Evolutionary conservation across 2,113 vertebrate species (phyloP).

Genomic region (Genyomyrus donnyi): DNA sequence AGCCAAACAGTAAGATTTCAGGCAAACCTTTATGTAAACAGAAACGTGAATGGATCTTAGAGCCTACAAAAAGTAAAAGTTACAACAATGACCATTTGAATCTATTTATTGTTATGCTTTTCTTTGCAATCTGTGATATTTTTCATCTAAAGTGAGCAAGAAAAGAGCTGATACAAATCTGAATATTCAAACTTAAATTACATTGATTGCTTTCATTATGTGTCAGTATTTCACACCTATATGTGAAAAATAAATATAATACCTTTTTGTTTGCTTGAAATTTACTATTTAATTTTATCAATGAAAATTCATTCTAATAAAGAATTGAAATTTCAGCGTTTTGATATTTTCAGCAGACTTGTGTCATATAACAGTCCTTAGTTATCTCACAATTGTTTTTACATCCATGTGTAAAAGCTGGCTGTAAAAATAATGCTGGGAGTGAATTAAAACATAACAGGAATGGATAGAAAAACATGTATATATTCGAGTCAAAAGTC

Average conservation of each 20-base stretch:
- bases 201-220: background rate
- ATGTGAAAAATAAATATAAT: background rate
- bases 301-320: background rate
- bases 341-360: background rate
- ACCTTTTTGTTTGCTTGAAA: background rate
- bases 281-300: background rate
- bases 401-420: background rate
- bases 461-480: background rate
- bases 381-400: background rate
- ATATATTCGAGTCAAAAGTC: background rate
- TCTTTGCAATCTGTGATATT: background rate
- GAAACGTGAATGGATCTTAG: background rate
- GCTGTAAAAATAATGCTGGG: background rate
- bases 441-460: background rate
- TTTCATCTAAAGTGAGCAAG: background rate
- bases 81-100: background rate
- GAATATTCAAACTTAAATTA: background rate
- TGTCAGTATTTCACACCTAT: background rate
- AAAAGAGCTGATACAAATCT: background rate
- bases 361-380: background rate
- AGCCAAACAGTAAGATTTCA: conserved; percentile 20
- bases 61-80: background rate
- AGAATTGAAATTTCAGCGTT: background rate
- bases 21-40: conserved; percentile 4
- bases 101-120: background rate